These are phyloP conservation scores for Prinia subflava DNA, from an alignment of 2,113 vertebrate genomes.

Conservation along the genomic window DNA sequence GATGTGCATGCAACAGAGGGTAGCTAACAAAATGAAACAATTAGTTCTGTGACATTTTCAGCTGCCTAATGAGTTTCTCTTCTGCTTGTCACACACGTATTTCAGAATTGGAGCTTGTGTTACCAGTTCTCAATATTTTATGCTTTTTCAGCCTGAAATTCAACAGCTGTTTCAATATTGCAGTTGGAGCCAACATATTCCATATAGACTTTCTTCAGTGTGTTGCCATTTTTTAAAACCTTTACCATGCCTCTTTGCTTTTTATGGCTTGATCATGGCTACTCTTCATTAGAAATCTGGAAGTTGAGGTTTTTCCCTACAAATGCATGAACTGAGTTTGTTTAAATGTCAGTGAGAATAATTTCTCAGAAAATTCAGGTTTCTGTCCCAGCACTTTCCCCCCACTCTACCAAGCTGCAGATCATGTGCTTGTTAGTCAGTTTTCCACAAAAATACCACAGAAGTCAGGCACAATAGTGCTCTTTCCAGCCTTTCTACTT, in stretches of 20 bases:
- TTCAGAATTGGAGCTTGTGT: constrained; percentile 1
- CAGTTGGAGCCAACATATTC: constrained; percentile 17
- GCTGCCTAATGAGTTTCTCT: constrained; percentile 37
- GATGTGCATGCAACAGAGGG: background rate
- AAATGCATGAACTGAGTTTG: background rate
- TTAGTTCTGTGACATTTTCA: constrained; percentile 53
- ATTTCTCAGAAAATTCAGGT: constrained; percentile 11
- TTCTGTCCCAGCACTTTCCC: background rate
- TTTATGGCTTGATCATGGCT: background rate
- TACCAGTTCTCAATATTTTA: constrained; percentile 41
- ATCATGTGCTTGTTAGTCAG: constrained; percentile 24
- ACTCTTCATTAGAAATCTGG: constrained; percentile 3
- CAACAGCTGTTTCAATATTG: constrained; percentile 55
- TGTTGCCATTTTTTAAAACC: background rate
- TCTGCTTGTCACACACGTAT: constrained; percentile 1
- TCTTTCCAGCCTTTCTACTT: background rate
- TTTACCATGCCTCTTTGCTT: background rate
- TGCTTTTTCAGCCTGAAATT: constrained; percentile 30
- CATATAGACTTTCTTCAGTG: background rate
- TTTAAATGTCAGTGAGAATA: background rate
- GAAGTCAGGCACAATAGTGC: background rate
- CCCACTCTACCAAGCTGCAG: background rate
- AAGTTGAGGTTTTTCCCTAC: background rate
- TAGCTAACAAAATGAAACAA: constrained; percentile 40
- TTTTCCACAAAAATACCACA: background rate